Evolutionary conservation across 2,888 invertebrate species (phyloP).

Genomic region (Lithophane ornitopus): DNA sequence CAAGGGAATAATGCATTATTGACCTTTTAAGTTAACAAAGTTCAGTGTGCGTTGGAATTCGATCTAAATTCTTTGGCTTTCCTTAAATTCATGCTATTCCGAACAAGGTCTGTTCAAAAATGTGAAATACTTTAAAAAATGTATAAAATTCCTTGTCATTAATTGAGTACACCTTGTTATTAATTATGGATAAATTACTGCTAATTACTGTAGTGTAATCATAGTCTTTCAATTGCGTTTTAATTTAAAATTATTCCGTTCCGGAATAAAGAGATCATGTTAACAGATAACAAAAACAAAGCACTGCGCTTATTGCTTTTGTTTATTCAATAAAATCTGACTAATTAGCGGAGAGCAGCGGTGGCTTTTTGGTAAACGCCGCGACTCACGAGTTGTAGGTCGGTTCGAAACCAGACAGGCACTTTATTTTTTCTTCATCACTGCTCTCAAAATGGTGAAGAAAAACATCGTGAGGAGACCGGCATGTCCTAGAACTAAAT

Average conservation of each 20-base stretch:
- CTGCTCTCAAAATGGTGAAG: too few species aligned
- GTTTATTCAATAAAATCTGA: conserved; percentile 4
- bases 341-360: conserved; percentile 24
- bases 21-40: conserved; percentile 27
- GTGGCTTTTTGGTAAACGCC: too few species aligned
- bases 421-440: too few species aligned
- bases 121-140: conserved; percentile 24
- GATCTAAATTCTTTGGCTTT: conserved; percentile 31
- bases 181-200: conserved; percentile 14
- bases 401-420: too few species aligned
- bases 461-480: too few species aligned
- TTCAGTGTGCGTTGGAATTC: conserved; percentile 30
- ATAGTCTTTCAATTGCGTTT: conserved; percentile 6
- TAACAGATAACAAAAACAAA: conserved; percentile 20
- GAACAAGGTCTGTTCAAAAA: conserved; percentile 37
- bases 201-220: conserved; percentile 14
- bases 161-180: conserved; percentile 2
- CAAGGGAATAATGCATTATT: conserved; percentile 40
- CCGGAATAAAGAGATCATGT: conserved; percentile 19
- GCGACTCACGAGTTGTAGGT: too few species aligned
- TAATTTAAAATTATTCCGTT: conserved; percentile 9
- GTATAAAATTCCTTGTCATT: conserved; percentile 26
- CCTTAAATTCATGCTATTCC: conserved; percentile 29
- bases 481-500: too few species aligned
- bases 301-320: conserved; percentile 1